Percentiles rank a stretch among this genome's conserved stretches.
phyloP scores from a whole-genome alignment of 2,113 vertebrate species.

The Cettia cetti region DNA sequence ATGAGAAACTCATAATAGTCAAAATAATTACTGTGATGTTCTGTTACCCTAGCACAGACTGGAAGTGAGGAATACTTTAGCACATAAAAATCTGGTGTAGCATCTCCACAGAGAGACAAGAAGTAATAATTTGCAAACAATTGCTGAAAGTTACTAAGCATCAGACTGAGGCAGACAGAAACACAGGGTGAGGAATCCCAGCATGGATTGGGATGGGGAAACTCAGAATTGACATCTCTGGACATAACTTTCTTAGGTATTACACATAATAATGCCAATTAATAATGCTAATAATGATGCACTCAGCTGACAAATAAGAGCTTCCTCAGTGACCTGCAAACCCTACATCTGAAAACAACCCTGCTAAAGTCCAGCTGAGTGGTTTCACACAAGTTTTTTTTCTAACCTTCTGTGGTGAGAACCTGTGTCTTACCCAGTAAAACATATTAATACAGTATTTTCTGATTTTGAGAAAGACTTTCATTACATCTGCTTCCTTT shows the following conservation, averaged over 20 bases:
- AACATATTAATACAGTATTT: neutral
- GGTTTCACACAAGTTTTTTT: neutral
- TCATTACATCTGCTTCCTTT: neutral
- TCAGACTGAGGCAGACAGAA: conserved; percentile 13
- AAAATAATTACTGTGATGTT: conserved; percentile 23
- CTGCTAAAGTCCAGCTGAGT: neutral
- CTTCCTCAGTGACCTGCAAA: neutral
- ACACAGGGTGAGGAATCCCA: neutral
- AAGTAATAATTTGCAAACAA: conserved; percentile 65
- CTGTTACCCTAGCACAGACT: neutral
- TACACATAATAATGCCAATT: neutral
- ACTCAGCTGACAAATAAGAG: neutral
- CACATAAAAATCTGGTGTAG: conserved; percentile 46
- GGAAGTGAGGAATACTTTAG: conserved; percentile 38
- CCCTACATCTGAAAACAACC: neutral
- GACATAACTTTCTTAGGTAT: neutral
- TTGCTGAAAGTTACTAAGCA: conserved; percentile 32
- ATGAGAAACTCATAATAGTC: neutral
- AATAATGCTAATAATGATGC: neutral
- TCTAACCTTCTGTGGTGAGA: neutral
- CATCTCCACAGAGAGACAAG: conserved; percentile 31
- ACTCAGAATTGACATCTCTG: neutral
- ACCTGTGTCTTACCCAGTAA: neutral
- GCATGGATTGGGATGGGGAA: neutral
- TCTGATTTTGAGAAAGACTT: neutral